Base-by-base conservation (phyloP, 2,888 invertebrate species). In the Molanna angustata region DNA sequence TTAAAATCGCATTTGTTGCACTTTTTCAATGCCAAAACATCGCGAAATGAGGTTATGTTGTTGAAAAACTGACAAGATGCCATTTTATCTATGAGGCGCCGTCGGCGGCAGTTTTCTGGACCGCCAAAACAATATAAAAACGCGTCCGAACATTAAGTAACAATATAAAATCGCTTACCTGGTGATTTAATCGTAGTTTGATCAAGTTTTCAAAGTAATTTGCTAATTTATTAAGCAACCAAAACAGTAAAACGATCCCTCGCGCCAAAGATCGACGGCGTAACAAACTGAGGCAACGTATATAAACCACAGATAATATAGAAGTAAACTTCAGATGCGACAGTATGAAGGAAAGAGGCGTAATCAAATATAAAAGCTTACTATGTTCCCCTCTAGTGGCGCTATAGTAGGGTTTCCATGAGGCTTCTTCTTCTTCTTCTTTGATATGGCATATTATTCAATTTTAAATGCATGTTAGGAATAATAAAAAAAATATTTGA, bases 251-350 rank as follows among this genome's bases (percentile, higher is more conserved):
- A 48, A 52, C 27, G 17, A 35, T 47, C 47, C 43, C 52, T 52
- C 52, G 52, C 52, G 52, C 52, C 52, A 52, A 51, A 52, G 52
- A 52, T 41, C 40, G 52, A 48, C 52, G 52, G 52, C 52, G 48
- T 48, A 52, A 45, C 45, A 45, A 14, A 31, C n/a, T n/a, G n/a
- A n/a, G n/a, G n/a, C 47, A 52, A 52, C 47, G 52, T 52, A 48
- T 42, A 37, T 48, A 37, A 37, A n/a, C n/a, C n/a, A n/a, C n/a
- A n/a, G n/a, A n/a, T n/a, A n/a, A n/a, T n/a, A n/a, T n/a, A n/a
- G n/a, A n/a, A n/a, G n/a, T n/a, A n/a, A n/a, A n/a, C n/a, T n/a
- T n/a, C n/a, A n/a, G n/a, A n/a, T n/a, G n/a, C n/a, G n/a, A n/a
- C n/a, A n/a, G n/a, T n/a, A n/a, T n/a, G n/a, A n/a, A n/a, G n/a